phyloP scores from a whole-genome alignment of 1,140 invertebrate genomes.

The Nasonia longicornis region DNA sequence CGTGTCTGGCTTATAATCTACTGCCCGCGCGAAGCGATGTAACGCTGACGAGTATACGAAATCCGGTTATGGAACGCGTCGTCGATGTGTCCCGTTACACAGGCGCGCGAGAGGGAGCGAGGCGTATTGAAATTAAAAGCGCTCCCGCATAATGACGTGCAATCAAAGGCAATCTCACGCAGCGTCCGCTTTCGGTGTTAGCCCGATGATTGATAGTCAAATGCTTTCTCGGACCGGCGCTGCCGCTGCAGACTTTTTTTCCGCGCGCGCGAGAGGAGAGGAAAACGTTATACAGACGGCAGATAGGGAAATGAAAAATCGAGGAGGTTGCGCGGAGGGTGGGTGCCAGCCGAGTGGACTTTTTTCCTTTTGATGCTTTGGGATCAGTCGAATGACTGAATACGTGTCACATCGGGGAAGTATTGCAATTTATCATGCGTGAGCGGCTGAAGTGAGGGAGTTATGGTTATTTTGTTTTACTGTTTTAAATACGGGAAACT shows the following conservation, averaged over 20 bases:
- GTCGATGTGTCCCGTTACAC: neutral
- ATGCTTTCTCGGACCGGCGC: neutral
- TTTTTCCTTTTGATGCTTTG: neutral
- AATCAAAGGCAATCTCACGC: conserved; percentile 40
- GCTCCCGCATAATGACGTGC: conserved; percentile 30
- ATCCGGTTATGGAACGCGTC: conserved; percentile 35
- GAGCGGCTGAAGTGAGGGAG: neutral
- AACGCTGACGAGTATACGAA: conserved; percentile 16
- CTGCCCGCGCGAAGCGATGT: neutral
- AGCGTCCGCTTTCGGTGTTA: conserved; percentile 4
- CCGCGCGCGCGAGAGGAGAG: neutral
- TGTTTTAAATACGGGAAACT: too few species aligned
- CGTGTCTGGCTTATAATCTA: neutral
- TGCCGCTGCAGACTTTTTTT: neutral
- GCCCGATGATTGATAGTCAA: conserved; percentile 40
- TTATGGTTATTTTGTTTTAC: neutral
- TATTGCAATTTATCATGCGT: neutral
- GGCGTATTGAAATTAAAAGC: conserved; percentile 45
- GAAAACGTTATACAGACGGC: neutral
- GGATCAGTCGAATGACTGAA: conserved; percentile 10
- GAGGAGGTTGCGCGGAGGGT: neutral
- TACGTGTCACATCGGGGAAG: neutral
- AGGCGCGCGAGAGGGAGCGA: neutral
- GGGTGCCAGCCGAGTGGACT: neutral
- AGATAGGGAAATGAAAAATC: conserved; percentile 8